Conservation (phyloP, 1,140 invertebrate species). For the Pseudomyrmex gracilis region DNA sequence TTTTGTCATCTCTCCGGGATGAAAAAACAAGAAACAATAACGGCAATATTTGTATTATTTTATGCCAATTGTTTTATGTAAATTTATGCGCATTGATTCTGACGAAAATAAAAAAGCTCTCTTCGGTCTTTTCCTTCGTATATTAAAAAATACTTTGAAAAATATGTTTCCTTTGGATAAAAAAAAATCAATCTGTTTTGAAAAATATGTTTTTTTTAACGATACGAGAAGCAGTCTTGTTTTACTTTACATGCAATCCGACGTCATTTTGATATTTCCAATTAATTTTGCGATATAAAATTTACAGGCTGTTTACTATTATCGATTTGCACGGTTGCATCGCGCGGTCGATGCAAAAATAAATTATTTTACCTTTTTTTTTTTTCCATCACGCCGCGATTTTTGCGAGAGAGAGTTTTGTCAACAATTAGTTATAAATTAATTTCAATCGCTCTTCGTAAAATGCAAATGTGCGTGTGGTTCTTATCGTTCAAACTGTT, state of each 20-base stretch:
- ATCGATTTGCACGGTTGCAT: background rate
- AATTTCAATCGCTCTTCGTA: too few species aligned
- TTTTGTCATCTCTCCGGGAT: too few species aligned
- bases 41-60: too few species aligned
- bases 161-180: too few species aligned
- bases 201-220: background rate
- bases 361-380: conserved; percentile 47
- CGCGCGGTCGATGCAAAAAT: conserved; percentile 8
- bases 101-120: too few species aligned
- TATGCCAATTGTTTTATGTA: too few species aligned
- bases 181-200: background rate
- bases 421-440: conserved; percentile 5
- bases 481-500: background rate
- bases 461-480: background rate
- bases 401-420: background rate
- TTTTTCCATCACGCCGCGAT: background rate
- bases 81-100: too few species aligned
- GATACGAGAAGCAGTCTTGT: background rate
- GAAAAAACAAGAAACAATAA: too few species aligned
- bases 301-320: background rate
- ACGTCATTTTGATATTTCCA: background rate
- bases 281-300: background rate
- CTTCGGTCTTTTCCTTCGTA: too few species aligned
- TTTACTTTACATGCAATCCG: background rate
- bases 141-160: too few species aligned